A percentile compares a stretch with the other conserved stretches of the same genome.
Evolutionary conservation across 2,113 vertebrate genomes (phyloP).

Genomic region (Lasiurus borealis): DNA sequence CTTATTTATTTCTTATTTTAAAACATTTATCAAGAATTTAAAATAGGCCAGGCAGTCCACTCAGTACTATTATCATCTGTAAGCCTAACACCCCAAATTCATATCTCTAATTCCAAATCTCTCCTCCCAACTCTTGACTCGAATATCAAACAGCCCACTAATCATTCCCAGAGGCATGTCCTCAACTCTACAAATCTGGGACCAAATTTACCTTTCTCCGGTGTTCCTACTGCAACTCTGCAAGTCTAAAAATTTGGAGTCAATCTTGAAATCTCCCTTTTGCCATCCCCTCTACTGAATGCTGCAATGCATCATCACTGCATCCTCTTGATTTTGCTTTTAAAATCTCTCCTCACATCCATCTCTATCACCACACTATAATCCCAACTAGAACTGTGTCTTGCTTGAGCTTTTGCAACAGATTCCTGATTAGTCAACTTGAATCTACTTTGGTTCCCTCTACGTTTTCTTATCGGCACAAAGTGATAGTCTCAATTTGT

Average conservation of each 20-base stretch:
- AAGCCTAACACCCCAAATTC: background rate
- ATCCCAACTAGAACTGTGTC: background rate
- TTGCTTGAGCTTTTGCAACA: background rate
- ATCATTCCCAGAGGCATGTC: background rate
- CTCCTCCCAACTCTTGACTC: background rate
- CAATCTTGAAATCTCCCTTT: conserved; percentile 8
- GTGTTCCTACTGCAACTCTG: background rate
- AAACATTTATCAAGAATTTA: conserved; percentile 33
- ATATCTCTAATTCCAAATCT: background rate
- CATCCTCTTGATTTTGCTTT: background rate
- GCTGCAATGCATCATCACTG: background rate
- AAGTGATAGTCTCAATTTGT: background rate
- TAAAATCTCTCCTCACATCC: background rate
- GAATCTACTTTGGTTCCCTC: background rate
- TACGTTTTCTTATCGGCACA: background rate
- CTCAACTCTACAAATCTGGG: background rate
- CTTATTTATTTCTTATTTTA: background rate
- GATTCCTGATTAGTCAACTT: background rate
- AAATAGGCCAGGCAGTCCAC: background rate
- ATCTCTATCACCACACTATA: background rate
- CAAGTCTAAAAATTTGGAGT: background rate
- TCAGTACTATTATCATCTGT: background rate
- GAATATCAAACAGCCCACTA: background rate
- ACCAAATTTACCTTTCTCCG: background rate
- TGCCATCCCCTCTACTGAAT: background rate